Base-by-base conservation (phyloP, 2,113 vertebrate genomes). In the Tachysurus fulvidraco region DNA sequence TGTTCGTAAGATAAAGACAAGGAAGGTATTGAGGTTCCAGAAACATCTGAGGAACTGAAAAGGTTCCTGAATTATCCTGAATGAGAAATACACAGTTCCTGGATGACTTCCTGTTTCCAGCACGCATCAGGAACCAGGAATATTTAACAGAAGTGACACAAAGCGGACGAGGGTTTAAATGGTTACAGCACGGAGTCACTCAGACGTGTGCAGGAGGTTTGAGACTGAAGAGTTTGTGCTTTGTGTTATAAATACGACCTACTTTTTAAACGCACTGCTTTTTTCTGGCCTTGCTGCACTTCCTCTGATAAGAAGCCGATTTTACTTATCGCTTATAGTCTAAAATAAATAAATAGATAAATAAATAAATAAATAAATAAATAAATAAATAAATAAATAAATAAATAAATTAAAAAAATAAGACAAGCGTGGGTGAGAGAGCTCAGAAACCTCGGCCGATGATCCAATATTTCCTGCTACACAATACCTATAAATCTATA, bases 101-200 rank as follows among this genome's bases (percentile, higher is more conserved):
- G 78, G 78, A 80, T 1, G 28, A 80, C 78, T 80, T 80, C 78
- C 78, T 80, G 78, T 80, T 80, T 80, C 50, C 78, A 80, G 55
- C 54, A 41, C 30, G 12, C 54, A 60, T 60, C 54, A 41, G 78
- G 55, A 80, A 80, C 54, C 13, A 59, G 78, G 78, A 57, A 80
- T 80, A 59, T 60, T 59, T 80, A 59, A 80, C 54, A 59, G 78
- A 80, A 80, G 78, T 36, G 17, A 14, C 55, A 59, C 19, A 21
- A 80, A 59, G 17, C 23, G 78, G 55, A 80, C 11, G 30, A 80
- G 14, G 5, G 78, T 59, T 36, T 59, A 23, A 17, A 17, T n/a
- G 2, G 14, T 77, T 25, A 57, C 52, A 41, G 7, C 16, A 55
- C 76, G 55, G 46, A 54, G 9, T 19, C 52, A 19, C 52, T 19